Percentiles rank a stretch among this genome's conserved stretches.
Conservation (phyloP, 1,140 invertebrate species). For the Drosophila dunni region DNA sequence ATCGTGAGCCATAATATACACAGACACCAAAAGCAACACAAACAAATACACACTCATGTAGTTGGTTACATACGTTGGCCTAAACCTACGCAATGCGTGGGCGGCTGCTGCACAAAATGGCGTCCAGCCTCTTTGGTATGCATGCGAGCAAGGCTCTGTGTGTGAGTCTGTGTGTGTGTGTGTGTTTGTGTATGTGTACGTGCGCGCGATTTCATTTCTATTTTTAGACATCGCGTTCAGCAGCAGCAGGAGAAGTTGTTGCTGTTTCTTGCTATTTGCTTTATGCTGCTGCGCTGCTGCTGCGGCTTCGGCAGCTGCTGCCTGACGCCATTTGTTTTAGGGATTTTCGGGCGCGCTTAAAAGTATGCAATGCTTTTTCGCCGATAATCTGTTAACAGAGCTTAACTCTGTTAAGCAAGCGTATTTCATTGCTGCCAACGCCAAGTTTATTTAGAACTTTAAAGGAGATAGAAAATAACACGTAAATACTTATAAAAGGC, state of each 20-base stretch:
- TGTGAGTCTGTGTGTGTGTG: slow-evolving; percentile 18
- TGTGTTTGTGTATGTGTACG: slow-evolving; percentile 50
- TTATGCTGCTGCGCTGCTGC: slow-evolving; percentile 20
- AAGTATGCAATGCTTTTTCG: slow-evolving; percentile 56
- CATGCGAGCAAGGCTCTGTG: slow-evolving; percentile 38
- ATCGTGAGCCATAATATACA: slow-evolving; percentile 32
- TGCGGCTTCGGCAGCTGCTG: slow-evolving; percentile 26
- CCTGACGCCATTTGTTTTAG: slow-evolving; percentile 50
- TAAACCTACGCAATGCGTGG: slow-evolving; percentile 59
- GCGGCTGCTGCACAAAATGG: slow-evolving; percentile 77
- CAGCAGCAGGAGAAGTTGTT: slow-evolving; percentile 40
- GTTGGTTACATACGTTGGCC: slow-evolving; percentile 14
- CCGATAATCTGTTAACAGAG: slow-evolving; percentile 12
- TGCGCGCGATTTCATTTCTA: slow-evolving; percentile 80
- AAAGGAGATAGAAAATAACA: no score
- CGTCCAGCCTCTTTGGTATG: slow-evolving; percentile 73
- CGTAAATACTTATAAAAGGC: no score
- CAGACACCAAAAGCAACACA: background rate
- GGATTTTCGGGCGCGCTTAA: slow-evolving; percentile 34
- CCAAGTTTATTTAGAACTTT: no score
- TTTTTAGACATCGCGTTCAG: slow-evolving; percentile 71
- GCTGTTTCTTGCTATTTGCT: slow-evolving; percentile 45
- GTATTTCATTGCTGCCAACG: background rate
- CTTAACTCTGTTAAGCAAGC: background rate
- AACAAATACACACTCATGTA: slow-evolving; percentile 24